Conservation (phyloP, 2,888 invertebrate genomes). For the Phortica okadai region DNA sequence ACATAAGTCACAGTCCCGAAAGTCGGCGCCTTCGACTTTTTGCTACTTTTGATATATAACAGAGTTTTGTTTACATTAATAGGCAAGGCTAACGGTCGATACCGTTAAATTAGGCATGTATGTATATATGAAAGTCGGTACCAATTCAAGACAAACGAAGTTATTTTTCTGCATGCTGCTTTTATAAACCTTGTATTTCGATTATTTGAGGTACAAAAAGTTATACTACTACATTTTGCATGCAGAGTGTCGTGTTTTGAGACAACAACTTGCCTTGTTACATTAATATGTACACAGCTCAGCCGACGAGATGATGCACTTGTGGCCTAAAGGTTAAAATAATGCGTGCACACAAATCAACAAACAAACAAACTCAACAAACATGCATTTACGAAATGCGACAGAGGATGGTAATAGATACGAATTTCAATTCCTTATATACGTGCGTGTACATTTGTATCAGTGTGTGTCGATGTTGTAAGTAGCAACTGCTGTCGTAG, state of each 20-base stretch:
- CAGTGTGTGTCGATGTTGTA: background rate
- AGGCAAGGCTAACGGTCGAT: no score
- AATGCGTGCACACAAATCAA: slow-evolving; percentile 9
- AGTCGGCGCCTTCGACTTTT: no score
- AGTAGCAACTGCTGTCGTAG: background rate
- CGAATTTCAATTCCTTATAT: background rate
- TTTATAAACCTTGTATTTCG: no score
- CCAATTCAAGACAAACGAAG: no score
- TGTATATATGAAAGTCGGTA: no score
- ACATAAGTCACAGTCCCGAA: no score
- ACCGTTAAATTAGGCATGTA: no score
- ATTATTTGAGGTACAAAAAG: no score
- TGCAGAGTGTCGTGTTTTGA: background rate
- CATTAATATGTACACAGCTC: background rate
- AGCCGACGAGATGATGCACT: background rate
- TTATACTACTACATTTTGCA: no score
- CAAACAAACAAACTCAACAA: background rate
- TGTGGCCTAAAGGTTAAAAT: background rate
- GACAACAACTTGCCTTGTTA: background rate
- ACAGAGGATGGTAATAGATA: background rate
- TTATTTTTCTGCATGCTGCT: no score
- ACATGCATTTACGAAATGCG: background rate
- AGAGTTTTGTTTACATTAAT: no score
- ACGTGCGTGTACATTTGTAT: background rate
- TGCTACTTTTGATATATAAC: no score